phyloP scores from a whole-genome alignment of 2,113 vertebrate species.

The Platichthys stellatus region DNA sequence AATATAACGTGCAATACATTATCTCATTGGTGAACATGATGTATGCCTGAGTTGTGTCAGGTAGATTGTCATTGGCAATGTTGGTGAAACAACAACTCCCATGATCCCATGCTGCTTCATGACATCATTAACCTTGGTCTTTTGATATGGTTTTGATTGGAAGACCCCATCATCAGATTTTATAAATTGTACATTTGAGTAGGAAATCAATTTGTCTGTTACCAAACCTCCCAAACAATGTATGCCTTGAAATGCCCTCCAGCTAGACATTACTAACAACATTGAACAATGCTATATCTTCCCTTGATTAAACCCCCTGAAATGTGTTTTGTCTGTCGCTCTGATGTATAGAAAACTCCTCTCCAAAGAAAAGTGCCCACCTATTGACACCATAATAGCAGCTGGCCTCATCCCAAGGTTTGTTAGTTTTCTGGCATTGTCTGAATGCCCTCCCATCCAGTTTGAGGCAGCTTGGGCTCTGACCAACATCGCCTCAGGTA shows the following conservation, averaged over 20 bases:
- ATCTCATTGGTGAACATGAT: background rate
- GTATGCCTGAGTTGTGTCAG: too few species aligned
- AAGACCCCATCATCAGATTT: too few species aligned
- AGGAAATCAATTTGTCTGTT: background rate
- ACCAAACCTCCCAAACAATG: background rate
- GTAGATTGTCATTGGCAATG: too few species aligned
- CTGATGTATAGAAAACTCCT: constrained; percentile 87
- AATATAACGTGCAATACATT: background rate
- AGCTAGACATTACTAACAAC: background rate
- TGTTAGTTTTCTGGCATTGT: constrained; percentile 85
- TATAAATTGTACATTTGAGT: too few species aligned
- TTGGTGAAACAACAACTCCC: too few species aligned
- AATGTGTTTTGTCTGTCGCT: background rate
- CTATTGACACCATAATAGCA: constrained; percentile 88
- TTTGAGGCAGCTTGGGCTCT: constrained; percentile 95
- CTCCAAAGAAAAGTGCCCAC: constrained; percentile 89
- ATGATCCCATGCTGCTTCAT: too few species aligned
- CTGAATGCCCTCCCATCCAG: constrained; percentile 90
- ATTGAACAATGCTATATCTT: background rate
- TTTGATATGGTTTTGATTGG: too few species aligned
- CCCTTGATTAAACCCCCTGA: background rate
- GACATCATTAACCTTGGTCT: too few species aligned
- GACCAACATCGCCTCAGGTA: constrained; percentile 94
- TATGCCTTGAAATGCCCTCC: background rate
- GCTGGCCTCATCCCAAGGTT: constrained; percentile 89